A percentile compares a stretch with the other conserved stretches of the same genome.
These are phyloP conservation scores for Pycnomerus fuliginosus DNA, from an alignment of 2,888 invertebrate species.

Conservation along the genomic window DNA sequence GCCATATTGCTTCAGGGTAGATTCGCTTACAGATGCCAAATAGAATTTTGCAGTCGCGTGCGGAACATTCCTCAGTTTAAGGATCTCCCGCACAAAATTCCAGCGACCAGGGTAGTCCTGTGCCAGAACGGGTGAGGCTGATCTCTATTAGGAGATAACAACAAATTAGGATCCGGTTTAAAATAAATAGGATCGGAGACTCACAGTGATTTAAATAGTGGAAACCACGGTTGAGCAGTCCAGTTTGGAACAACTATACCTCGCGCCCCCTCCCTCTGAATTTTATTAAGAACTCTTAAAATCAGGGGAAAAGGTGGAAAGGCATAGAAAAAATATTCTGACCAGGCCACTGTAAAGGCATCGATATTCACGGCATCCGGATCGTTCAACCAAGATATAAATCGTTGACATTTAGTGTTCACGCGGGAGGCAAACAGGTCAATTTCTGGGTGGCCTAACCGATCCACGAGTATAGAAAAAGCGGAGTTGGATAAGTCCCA, in stretches of 20 bases:
- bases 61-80: not conserved
- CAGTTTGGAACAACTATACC: slow-evolving; percentile 40
- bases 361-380: slow-evolving; percentile 30
- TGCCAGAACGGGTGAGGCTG: not conserved
- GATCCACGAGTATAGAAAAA: not conserved
- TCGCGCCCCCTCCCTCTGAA: slow-evolving; percentile 33
- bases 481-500: not conserved
- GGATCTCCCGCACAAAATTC: not conserved
- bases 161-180: not conserved
- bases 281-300: slow-evolving; percentile 33
- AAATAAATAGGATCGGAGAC: slow-evolving; percentile 26
- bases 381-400: slow-evolving; percentile 33
- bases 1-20: not conserved
- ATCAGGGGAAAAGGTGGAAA: slow-evolving; percentile 12
- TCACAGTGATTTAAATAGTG: slow-evolving; percentile 27
- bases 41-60: not conserved
- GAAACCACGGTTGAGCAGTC: slow-evolving; percentile 39
- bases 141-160: not conserved
- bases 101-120: not conserved
- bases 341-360: slow-evolving; percentile 34
- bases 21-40: not conserved
- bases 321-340: slow-evolving; percentile 30
- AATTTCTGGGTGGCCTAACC: slow-evolving; percentile 27
- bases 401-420: slow-evolving; percentile 34
- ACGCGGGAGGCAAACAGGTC: slow-evolving; percentile 34